phyloP scores from a whole-genome alignment of 2,113 vertebrate genomes.

The Spermophilus dauricus region DNA sequence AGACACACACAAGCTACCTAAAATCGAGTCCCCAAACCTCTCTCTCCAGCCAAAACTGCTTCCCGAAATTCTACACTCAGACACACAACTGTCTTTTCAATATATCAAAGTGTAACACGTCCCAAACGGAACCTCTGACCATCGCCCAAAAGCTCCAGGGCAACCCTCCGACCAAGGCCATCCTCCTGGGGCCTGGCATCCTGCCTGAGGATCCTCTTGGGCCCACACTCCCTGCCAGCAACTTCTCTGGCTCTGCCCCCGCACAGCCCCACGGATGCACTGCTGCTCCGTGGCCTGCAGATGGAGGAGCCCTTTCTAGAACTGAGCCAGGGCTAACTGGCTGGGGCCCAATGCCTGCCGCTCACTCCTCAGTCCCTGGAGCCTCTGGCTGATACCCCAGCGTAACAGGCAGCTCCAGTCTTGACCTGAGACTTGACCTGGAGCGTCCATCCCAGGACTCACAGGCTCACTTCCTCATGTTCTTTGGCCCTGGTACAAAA shows the following conservation, averaged over 20 bases:
- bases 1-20: not conserved
- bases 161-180: not conserved
- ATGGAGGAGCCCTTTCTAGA: not conserved
- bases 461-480: not conserved
- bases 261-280: no score
- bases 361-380: not conserved
- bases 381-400: no score
- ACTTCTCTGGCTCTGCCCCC: no score
- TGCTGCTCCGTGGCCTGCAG: no score
- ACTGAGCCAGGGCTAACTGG: no score
- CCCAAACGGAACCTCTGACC: no score
- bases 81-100: rapidly evolving
- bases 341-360: not conserved
- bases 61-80: not conserved
- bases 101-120: not conserved
- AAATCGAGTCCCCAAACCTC: not conserved
- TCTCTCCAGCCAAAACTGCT: not conserved
- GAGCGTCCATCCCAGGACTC: not conserved
- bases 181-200: not conserved
- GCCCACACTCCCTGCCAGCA: not conserved
- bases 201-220: not conserved
- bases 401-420: not conserved
- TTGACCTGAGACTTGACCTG: not conserved
- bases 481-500: not conserved
- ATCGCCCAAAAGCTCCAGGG: not conserved